A percentile compares a stretch with the other conserved stretches of the same genome.
phyloP scores from a whole-genome alignment of 2,888 invertebrate species.

The Heteropelma amictum region DNA sequence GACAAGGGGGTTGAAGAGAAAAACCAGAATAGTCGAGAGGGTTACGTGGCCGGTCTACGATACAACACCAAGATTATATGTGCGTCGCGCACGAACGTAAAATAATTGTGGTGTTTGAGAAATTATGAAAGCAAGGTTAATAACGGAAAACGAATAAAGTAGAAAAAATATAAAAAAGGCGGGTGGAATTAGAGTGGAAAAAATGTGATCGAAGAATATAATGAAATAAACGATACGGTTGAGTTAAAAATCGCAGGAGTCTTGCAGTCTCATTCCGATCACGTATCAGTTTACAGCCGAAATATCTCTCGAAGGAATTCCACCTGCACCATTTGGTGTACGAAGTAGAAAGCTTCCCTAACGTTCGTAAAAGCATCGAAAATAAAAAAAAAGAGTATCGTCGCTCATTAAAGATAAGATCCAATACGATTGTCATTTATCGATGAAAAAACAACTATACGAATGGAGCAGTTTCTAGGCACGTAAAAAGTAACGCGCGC shows the following conservation, averaged over 20 bases:
- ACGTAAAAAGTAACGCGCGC: no score
- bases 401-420: neutral
- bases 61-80: conserved; percentile 39
- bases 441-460: no score
- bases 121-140: conserved; percentile 21
- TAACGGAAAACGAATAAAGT: conserved; percentile 29
- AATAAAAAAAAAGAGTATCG: neutral
- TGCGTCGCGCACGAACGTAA: conserved; percentile 17
- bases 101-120: conserved; percentile 22
- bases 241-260: conserved; percentile 30
- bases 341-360: neutral
- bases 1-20: conserved; percentile 4
- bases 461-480: no score
- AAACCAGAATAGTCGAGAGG: conserved; percentile 36
- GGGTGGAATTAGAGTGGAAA: neutral
- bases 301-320: conserved; percentile 42
- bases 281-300: conserved; percentile 48
- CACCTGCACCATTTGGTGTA: neutral
- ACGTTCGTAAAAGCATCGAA: neutral
- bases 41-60: conserved; percentile 46
- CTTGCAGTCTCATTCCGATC: conserved; percentile 41
- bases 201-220: conserved; percentile 35
- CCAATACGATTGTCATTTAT: no score
- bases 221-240: conserved; percentile 46
- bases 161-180: neutral